Evolutionary conservation across 1,140 invertebrate genomes (phyloP).

Genomic region (Notospermus geniculatus): DNA sequence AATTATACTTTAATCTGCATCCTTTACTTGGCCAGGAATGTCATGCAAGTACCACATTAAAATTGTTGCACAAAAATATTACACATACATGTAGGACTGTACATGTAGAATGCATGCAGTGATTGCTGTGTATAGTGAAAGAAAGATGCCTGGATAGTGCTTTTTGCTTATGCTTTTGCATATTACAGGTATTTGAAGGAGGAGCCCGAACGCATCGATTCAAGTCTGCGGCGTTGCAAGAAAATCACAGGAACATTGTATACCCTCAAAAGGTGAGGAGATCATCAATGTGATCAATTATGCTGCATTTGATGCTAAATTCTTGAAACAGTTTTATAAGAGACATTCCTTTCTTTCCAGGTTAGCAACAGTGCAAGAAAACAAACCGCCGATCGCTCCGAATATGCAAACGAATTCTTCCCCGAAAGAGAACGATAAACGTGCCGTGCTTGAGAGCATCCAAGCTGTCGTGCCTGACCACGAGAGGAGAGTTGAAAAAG

Average conservation of each 20-base stretch:
- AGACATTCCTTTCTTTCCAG: no score
- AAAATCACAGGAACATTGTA: slow-evolving; percentile 94
- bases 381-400: slow-evolving; percentile 61
- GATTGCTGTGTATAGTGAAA: no score
- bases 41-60: no score
- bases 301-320: no score
- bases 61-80: no score
- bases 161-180: neutral
- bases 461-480: slow-evolving; percentile 46
- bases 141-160: no score
- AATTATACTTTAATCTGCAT: no score
- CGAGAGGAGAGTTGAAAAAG: slow-evolving; percentile 36
- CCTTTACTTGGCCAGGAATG: no score
- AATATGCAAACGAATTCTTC: slow-evolving; percentile 32
- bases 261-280: slow-evolving; percentile 85
- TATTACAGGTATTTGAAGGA: slow-evolving; percentile 81
- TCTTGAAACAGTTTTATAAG: no score
- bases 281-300: no score
- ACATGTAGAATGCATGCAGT: no score
- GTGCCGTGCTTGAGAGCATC: slow-evolving; percentile 43
- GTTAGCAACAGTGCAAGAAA: slow-evolving; percentile 91
- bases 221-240: slow-evolving; percentile 86
- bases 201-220: slow-evolving; percentile 88
- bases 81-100: no score
- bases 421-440: slow-evolving; percentile 31